A percentile compares a stretch with the other conserved stretches of the same genome.
Evolutionary conservation across 2,888 invertebrate species (phyloP).

Genomic region (Hirtodrosophila cameraria): DNA sequence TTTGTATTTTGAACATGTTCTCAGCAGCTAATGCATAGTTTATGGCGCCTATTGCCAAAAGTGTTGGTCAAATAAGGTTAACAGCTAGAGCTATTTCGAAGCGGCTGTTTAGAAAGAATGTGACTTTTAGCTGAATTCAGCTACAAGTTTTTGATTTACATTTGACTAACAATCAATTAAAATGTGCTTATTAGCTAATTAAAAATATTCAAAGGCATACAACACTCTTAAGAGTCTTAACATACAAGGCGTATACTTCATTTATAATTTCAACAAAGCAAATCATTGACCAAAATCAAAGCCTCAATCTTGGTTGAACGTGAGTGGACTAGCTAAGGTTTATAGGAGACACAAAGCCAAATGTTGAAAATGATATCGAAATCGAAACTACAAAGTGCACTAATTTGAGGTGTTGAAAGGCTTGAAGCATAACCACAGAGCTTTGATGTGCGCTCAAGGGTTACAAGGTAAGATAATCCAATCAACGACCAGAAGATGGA

Average conservation of each 20-base stretch:
- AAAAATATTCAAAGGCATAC: constrained; percentile 35
- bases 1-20: constrained; percentile 74
- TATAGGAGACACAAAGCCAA: constrained; percentile 42
- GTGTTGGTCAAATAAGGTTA: constrained; percentile 67
- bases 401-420: constrained; percentile 74
- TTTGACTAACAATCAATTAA: no score
- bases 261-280: constrained; percentile 74
- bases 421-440: constrained; percentile 37
- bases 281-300: constrained; percentile 64
- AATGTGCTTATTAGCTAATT: constrained; percentile 66
- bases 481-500: constrained; percentile 51
- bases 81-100: no score
- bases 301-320: constrained; percentile 44
- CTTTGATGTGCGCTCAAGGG: constrained; percentile 74
- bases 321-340: constrained; percentile 60
- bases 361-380: constrained; percentile 30
- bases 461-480: constrained; percentile 71
- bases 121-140: constrained; percentile 40
- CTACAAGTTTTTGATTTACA: no score
- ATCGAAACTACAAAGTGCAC: constrained; percentile 76
- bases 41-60: constrained; percentile 71
- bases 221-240: no score
- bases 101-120: no score
- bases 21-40: constrained; percentile 73
- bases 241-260: constrained; percentile 63